phyloP scores from a whole-genome alignment of 2,888 invertebrate species.

The Lithosia quadra region DNA sequence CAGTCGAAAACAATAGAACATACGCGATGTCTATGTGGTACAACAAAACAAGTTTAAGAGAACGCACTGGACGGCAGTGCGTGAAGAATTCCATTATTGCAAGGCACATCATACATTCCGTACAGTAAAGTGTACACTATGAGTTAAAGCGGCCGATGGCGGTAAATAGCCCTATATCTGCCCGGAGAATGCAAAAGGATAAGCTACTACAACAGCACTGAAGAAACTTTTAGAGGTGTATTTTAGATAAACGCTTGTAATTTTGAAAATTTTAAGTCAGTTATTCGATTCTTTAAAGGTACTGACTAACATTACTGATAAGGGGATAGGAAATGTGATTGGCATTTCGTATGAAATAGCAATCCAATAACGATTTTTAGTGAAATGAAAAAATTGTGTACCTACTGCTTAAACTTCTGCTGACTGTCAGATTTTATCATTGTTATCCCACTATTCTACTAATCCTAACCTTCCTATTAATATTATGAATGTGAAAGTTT shows the following conservation, averaged over 20 bases:
- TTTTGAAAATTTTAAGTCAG: background rate
- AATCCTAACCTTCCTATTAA: too few relatives aligned
- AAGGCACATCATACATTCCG: constrained; percentile 52
- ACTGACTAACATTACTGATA: too few relatives aligned
- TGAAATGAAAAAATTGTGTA: too few relatives aligned
- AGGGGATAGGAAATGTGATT: too few relatives aligned
- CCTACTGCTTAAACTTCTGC: too few relatives aligned
- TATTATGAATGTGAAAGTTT: too few relatives aligned
- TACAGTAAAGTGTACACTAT: constrained; percentile 47
- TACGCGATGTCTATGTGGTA: background rate
- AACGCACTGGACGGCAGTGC: constrained; percentile 29
- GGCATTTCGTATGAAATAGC: too few relatives aligned
- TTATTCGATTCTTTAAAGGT: too few relatives aligned
- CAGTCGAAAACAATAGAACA: background rate
- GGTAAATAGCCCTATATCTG: constrained; percentile 55
- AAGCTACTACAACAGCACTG: constrained; percentile 44
- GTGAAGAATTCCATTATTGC: constrained; percentile 55
- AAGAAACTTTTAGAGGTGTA: constrained; percentile 36
- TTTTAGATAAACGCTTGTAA: background rate
- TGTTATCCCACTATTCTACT: too few relatives aligned
- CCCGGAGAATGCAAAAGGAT: constrained; percentile 49
- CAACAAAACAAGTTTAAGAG: constrained; percentile 34
- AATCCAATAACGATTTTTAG: too few relatives aligned
- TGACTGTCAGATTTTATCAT: too few relatives aligned
- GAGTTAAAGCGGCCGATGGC: constrained; percentile 50